Evolutionary conservation across 2,113 vertebrate species (phyloP).

Genomic region (Gadus macrocephalus): DNA sequence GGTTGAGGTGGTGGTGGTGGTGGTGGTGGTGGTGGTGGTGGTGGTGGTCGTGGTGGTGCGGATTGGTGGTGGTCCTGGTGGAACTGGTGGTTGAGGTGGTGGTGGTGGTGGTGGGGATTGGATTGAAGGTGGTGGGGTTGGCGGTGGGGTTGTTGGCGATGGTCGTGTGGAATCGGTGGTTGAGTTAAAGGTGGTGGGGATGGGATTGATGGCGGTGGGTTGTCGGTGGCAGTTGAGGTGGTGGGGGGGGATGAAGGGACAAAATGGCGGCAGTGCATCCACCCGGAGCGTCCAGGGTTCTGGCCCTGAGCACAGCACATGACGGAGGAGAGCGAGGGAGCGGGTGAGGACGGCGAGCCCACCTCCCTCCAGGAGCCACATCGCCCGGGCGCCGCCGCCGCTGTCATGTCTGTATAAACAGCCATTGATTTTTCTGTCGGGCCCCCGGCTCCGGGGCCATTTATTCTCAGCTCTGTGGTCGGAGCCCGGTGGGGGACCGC

Average conservation of each 20-base stretch:
- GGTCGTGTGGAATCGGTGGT: no score
- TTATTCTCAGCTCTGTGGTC: slow-evolving; percentile 99
- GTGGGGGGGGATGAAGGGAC: slow-evolving; percentile 41
- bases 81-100: no score
- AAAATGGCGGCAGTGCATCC: slow-evolving; percentile 51
- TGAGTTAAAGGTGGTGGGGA: no score
- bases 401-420: slow-evolving; percentile 99
- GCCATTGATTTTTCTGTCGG: slow-evolving; percentile 99
- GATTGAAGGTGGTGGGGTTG: no score
- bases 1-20: no score
- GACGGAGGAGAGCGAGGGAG: slow-evolving; percentile 20
- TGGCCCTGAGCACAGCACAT: slow-evolving; percentile 43
- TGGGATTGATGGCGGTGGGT: no score
- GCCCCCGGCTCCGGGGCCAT: slow-evolving; percentile 94
- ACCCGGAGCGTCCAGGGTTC: slow-evolving; percentile 7
- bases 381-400: slow-evolving; percentile 65
- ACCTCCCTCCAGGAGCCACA: slow-evolving; percentile 59
- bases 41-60: no score
- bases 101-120: no score
- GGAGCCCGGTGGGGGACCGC: slow-evolving; percentile 85
- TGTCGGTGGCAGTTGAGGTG: no score
- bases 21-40: no score
- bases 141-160: no score
- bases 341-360: slow-evolving; percentile 30
- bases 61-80: no score